Percentiles rank a stretch among this genome's conserved stretches.
Conservation (phyloP, 2,888 invertebrate species). For the Tetragnatha montana region DNA sequence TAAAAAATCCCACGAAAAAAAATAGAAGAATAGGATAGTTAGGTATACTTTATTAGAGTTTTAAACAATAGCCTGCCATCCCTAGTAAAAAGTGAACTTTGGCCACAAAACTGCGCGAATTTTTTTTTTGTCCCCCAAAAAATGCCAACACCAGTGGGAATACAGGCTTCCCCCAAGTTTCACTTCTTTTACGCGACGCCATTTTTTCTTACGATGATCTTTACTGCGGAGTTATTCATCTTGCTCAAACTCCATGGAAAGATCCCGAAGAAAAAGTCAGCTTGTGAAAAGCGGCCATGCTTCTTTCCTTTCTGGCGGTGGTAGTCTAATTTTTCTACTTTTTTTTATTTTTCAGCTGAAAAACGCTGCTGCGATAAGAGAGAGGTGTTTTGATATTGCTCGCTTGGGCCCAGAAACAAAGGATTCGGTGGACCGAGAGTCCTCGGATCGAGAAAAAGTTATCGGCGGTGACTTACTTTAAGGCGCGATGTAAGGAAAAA, state of each 20-base stretch:
- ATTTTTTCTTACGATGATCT: slow-evolving; percentile 39
- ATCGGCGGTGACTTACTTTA: too few relatives aligned
- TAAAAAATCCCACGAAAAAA: background rate
- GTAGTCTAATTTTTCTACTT: slow-evolving; percentile 15
- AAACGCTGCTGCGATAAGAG: slow-evolving; percentile 61
- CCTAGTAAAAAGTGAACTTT: slow-evolving; percentile 30
- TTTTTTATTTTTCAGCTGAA: background rate
- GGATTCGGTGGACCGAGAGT: slow-evolving; percentile 18
- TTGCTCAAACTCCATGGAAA: slow-evolving; percentile 66
- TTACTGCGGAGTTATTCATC: slow-evolving; percentile 66
- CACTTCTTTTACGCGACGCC: background rate
- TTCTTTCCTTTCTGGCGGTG: slow-evolving; percentile 14
- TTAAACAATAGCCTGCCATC: slow-evolving; percentile 33
- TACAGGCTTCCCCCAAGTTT: slow-evolving; percentile 39
- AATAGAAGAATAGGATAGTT: background rate
- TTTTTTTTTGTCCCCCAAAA: background rate
- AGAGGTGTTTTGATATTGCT: slow-evolving; percentile 63
- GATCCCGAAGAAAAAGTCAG: slow-evolving; percentile 18
- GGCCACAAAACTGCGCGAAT: slow-evolving; percentile 22
- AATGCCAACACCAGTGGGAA: slow-evolving; percentile 2
- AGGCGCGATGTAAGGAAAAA: too few relatives aligned
- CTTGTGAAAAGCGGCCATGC: slow-evolving; percentile 38
- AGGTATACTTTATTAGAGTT: background rate
- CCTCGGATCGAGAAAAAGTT: background rate
- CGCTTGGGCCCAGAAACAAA: slow-evolving; percentile 59